phyloP scores from a whole-genome alignment of 2,888 invertebrate species.

The Polyommatus iphigenia region DNA sequence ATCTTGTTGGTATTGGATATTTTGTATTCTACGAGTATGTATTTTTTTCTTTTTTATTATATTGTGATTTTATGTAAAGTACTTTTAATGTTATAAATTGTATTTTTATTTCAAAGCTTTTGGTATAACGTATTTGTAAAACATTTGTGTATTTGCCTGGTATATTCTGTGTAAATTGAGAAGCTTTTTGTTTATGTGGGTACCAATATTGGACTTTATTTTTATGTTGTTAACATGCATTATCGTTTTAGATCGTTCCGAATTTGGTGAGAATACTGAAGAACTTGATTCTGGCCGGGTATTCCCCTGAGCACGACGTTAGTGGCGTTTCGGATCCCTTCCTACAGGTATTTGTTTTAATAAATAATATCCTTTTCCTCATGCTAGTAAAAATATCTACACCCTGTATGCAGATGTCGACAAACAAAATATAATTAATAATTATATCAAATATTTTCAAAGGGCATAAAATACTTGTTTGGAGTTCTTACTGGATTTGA shows the following conservation, averaged over 20 bases:
- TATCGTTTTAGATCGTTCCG: slow-evolving; percentile 91
- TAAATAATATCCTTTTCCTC: neutral
- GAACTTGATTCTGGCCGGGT: slow-evolving; percentile 98
- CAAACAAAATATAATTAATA: no score
- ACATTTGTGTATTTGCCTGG: slow-evolving; percentile 30
- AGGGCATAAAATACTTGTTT: no score
- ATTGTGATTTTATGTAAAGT: neutral
- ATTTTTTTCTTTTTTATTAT: neutral
- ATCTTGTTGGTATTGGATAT: neutral
- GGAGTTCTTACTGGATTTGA: no score
- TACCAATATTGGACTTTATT: neutral
- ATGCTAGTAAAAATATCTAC: neutral
- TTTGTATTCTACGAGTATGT: neutral
- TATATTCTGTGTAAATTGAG: slow-evolving; percentile 28
- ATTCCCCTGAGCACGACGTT: slow-evolving; percentile 99
- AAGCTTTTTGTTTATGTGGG: slow-evolving; percentile 46
- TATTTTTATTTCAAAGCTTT: slow-evolving; percentile 5
- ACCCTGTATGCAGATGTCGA: no score
- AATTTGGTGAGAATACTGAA: slow-evolving; percentile 99
- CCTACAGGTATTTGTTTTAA: slow-evolving; percentile 87
- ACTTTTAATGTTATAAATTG: neutral
- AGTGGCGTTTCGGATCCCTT: slow-evolving; percentile 99
- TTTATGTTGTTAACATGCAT: neutral
- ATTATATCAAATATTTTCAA: no score
- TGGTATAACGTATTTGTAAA: neutral